Evolutionary conservation across 2,797 vertebrate genomes (phyloP).

Genomic region (Alectoris magna): DNA sequence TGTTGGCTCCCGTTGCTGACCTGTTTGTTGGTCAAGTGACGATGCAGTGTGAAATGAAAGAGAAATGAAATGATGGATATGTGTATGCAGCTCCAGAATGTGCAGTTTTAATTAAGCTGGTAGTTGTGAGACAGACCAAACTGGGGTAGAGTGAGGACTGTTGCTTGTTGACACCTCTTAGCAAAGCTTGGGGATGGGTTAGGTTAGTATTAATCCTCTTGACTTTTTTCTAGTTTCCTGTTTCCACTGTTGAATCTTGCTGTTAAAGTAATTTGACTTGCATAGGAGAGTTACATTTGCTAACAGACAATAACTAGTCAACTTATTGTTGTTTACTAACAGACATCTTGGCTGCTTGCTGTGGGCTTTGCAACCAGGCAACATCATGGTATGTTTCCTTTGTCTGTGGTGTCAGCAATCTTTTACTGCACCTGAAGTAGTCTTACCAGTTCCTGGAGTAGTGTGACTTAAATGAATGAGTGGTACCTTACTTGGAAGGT

Average conservation of each 20-base stretch:
- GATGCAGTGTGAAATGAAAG: background rate
- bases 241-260: background rate
- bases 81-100: background rate
- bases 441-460: background rate
- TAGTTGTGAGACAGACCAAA: background rate
- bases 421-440: background rate
- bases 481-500: background rate
- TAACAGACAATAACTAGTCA: background rate
- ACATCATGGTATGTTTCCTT: background rate
- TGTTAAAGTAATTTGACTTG: background rate
- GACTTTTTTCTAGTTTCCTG: background rate
- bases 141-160: background rate
- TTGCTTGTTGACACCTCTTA: background rate
- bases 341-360: conserved; percentile 4
- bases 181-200: background rate
- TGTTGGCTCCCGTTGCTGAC: background rate
- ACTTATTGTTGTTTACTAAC: background rate
- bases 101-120: background rate
- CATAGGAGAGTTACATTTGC: too few relatives aligned
- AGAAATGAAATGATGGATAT: background rate
- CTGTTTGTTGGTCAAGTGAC: background rate
- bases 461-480: background rate
- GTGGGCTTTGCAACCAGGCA: background rate
- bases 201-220: too few relatives aligned
- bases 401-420: background rate